Percentiles rank a stretch among this genome's conserved stretches.
Conservation (phyloP, 2,797 vertebrate species). For the Gephyroberyx darwinii region DNA sequence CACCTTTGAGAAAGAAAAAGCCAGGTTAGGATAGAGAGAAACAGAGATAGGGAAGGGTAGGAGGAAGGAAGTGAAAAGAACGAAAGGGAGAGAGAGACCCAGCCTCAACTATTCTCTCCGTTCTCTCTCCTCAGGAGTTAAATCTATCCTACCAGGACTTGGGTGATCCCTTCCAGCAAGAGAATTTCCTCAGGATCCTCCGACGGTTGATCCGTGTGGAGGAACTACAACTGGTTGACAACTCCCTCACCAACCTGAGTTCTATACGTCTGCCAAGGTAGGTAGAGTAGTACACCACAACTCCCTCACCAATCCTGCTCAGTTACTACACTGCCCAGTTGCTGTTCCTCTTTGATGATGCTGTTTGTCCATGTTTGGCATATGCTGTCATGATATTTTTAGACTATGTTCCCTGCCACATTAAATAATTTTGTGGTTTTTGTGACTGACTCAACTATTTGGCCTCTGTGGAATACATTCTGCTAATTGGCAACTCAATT, state of each 20-base stretch:
- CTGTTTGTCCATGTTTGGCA: too few species aligned
- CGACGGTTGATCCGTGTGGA: slow-evolving; percentile 90
- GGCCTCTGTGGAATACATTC: too few species aligned
- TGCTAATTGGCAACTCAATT: too few species aligned
- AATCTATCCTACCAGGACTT: slow-evolving; percentile 95
- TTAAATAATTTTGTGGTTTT: too few species aligned
- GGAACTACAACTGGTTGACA: slow-evolving; percentile 91
- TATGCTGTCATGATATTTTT: too few species aligned
- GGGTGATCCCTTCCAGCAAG: slow-evolving; percentile 89
- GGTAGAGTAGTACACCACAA: slow-evolving; percentile 24
- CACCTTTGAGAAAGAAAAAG: too few species aligned
- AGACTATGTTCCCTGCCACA: too few species aligned
- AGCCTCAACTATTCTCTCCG: background rate
- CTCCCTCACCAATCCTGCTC: background rate
- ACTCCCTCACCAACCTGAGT: slow-evolving; percentile 89
- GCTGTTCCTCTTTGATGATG: too few species aligned
- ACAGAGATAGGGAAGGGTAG: background rate
- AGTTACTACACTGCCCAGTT: too few species aligned
- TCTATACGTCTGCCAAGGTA: slow-evolving; percentile 94
- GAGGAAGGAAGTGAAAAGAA: too few species aligned
- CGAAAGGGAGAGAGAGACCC: background rate
- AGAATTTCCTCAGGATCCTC: slow-evolving; percentile 91
- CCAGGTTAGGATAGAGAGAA: too few species aligned
- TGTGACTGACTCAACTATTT: too few species aligned
- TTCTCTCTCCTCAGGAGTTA: slow-evolving; percentile 81